These are phyloP conservation scores for Drosophila trapezifrons DNA, from an alignment of 1,140 invertebrate species.

Conservation along the genomic window DNA sequence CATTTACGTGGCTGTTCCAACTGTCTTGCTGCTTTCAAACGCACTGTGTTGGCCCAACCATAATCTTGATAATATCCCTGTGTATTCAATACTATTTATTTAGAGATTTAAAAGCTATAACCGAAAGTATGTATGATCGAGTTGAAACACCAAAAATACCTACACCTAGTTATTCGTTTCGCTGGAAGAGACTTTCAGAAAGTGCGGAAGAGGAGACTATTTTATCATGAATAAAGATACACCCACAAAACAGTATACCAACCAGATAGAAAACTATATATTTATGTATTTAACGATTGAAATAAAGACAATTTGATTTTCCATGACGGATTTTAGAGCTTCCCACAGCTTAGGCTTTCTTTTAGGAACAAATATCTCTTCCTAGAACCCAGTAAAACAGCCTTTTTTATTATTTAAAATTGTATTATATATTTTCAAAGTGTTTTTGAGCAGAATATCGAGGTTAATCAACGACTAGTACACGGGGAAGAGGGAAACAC, in stretches of 20 bases:
- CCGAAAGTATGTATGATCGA: conserved; percentile 41
- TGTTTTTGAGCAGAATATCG: conserved; percentile 17
- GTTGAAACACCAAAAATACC: conserved; percentile 65
- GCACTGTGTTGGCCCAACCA: conserved; percentile 33
- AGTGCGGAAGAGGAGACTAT: conserved; percentile 32
- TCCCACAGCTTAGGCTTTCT: too few species aligned
- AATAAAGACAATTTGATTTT: conserved; percentile 37
- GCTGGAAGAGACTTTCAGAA: conserved; percentile 47
- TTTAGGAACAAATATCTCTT: neutral
- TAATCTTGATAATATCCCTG: neutral
- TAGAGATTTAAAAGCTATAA: conserved; percentile 26
- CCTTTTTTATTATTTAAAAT: conserved; percentile 17
- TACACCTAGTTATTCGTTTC: conserved; percentile 14
- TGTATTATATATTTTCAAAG: conserved; percentile 27
- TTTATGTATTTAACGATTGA: conserved; percentile 30
- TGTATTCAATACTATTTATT: conserved; percentile 28
- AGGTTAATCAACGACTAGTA: conserved; percentile 53
- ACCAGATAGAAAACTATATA: conserved; percentile 49
- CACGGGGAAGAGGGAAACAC: conserved; percentile 7
- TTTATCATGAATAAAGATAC: conserved; percentile 8
- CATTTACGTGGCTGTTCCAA: neutral
- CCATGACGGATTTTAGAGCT: neutral
- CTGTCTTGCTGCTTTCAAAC: conserved; percentile 1
- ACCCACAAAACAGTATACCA: conserved; percentile 24
- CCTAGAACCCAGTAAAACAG: neutral